Base-by-base conservation (phyloP, 2,888 invertebrate species). In the Leptopterna dolabrata region DNA sequence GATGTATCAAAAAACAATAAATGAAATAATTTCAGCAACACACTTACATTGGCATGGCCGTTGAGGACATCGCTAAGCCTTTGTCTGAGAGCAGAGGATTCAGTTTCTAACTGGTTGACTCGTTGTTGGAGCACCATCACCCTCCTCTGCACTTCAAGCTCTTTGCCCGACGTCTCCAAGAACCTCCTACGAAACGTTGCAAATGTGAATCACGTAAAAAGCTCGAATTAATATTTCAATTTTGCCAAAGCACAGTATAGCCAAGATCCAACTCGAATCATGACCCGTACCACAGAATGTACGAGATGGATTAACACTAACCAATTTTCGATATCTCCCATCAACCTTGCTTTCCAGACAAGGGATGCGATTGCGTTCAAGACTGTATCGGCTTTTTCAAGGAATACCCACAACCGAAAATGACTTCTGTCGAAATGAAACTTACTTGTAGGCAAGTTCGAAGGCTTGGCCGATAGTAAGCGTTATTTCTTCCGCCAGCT, bases 401-500 rank as follows among this genome's bases (percentile, higher is more conserved):
- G n/a, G n/a, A n/a, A n/a, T n/a, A n/a, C n/a, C n/a, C n/a, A n/a
- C n/a, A n/a, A n/a, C n/a, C n/a, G n/a, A n/a, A n/a, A 36, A 36
- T 36, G 36, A 36, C 36, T 36, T 36, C 36, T 4, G 36, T 36
- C 36, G 13, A 47, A 4, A 7, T 47, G n/a, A 30, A 47, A 90
- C 91, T 90, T 89, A 95, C 94, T 95, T 96, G 93, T 99, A 99
- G 43, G 99, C 99, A 91, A 99, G 93, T 93, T 99, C 99, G 92
- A 99, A 99, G 0, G 99, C 99, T 92, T 99, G 99, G 13, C 99
- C 99, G 90, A 99, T 98, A 14, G 99, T 99, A 89, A 99, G 93
- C 70, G 99, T 99, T 89, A 99, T 99, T 92, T 99, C 98, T 91
- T 99, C 98, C 0, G 99, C 98, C 91, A 99, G 93, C 93, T 99